Evolutionary conservation across 2,797 vertebrate species (phyloP).

Genomic region (Micrastur ruficollis): DNA sequence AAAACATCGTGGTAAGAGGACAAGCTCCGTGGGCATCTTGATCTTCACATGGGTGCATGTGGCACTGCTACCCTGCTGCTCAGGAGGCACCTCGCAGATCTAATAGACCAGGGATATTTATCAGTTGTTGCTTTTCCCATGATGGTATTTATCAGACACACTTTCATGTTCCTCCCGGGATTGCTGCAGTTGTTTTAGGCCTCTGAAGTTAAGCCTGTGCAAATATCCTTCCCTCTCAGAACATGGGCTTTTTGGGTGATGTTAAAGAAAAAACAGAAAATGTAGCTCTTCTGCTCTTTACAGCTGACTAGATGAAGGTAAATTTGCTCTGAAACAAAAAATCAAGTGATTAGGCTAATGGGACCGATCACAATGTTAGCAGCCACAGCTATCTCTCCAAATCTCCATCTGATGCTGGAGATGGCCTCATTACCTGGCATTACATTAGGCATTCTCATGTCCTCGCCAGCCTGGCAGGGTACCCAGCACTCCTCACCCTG

Average conservation of each 20-base stretch:
- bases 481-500: not conserved
- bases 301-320: not conserved
- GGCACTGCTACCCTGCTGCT: not conserved
- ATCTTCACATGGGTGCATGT: fast-evolving
- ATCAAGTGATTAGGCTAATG: not conserved
- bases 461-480: not conserved
- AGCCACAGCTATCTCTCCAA: not conserved
- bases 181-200: not conserved
- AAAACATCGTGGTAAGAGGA: not conserved
- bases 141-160: not conserved
- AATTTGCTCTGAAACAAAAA: not conserved
- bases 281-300: not conserved
- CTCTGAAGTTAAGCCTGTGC: not conserved
- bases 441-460: not conserved
- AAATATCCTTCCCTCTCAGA: not conserved
- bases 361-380: not conserved
- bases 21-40: not conserved
- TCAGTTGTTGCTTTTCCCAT: not conserved
- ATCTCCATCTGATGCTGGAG: not conserved
- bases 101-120: not conserved
- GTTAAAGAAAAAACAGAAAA: not conserved
- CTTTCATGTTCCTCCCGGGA: not conserved
- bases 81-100: not conserved
- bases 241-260: not conserved
- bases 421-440: not conserved